Conservation (phyloP, 2,888 invertebrate species). For the Leptinotarsa peninsularis region DNA sequence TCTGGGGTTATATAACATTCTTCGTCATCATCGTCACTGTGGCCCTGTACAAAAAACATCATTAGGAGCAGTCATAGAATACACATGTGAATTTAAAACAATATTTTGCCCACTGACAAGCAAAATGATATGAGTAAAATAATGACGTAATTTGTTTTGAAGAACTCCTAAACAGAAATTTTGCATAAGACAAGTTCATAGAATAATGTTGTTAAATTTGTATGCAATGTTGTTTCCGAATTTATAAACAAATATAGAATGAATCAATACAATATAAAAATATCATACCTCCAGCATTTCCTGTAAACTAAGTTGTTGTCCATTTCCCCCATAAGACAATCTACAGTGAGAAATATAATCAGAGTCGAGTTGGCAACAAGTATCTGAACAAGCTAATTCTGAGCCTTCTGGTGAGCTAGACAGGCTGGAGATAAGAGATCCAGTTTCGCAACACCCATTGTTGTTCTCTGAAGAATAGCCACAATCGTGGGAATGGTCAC, state of each 20-base stretch:
- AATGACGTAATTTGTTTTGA: too few relatives aligned
- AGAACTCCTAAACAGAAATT: too few relatives aligned
- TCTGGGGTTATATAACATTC: conserved; percentile 87
- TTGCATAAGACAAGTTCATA: too few relatives aligned
- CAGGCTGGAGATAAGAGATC: conserved; percentile 79
- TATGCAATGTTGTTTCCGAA: conserved; percentile 58
- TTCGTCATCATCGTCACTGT: conserved; percentile 81
- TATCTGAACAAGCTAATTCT: conserved; percentile 89
- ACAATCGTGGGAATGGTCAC: conserved; percentile 83
- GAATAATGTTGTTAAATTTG: too few relatives aligned
- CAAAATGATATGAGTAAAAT: too few relatives aligned
- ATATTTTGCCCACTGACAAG: not conserved
- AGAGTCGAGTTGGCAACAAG: conserved; percentile 83
- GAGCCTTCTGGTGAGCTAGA: conserved; percentile 87
- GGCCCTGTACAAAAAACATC: conserved; percentile 71
- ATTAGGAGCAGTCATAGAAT: conserved; percentile 11
- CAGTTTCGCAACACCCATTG: conserved; percentile 77
- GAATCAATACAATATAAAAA: not conserved
- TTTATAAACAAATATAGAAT: not conserved
- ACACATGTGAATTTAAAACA: not conserved
- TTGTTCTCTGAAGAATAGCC: conserved; percentile 90
- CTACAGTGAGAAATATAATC: conserved; percentile 59
- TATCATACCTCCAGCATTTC: conserved; percentile 81
- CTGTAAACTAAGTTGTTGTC: conserved; percentile 75
- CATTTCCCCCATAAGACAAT: conserved; percentile 66